Conservation (phyloP, 2,888 invertebrate species). For the Podabrus alpinus region DNA sequence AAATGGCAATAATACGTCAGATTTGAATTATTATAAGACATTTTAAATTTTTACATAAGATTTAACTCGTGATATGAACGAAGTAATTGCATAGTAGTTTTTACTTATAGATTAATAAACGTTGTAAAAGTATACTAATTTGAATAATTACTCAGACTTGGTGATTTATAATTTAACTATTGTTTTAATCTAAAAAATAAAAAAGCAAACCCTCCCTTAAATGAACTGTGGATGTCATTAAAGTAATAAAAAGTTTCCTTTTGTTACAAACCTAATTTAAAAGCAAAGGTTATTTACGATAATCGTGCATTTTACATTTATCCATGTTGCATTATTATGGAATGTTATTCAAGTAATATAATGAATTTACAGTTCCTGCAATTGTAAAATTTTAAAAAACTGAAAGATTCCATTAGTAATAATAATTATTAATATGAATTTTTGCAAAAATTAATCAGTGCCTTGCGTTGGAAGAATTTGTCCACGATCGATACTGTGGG, state of each 20-base stretch:
- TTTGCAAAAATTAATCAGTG: no score
- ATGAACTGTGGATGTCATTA: slow-evolving; percentile 4
- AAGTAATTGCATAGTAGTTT: background rate
- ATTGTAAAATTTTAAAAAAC: background rate
- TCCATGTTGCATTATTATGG: background rate
- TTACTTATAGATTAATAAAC: background rate
- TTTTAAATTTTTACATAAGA: background rate
- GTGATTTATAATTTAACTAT: slow-evolving; percentile 5
- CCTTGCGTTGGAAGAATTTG: no score
- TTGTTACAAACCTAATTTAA: slow-evolving; percentile 1
- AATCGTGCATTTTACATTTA: background rate
- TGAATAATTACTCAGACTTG: slow-evolving; percentile 26
- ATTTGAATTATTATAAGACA: background rate
- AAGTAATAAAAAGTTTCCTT: background rate
- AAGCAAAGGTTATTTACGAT: background rate
- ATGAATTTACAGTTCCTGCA: background rate
- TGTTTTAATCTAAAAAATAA: slow-evolving; percentile 7
- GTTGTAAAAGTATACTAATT: slow-evolving; percentile 25
- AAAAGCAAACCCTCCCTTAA: background rate
- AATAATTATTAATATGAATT: no score
- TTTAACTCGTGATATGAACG: background rate
- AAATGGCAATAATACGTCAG: background rate
- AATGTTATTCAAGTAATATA: background rate
- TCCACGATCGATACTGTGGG: no score
- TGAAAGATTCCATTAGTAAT: background rate